Percentiles rank a stretch among this genome's conserved stretches.
These are phyloP conservation scores for Aphelenchoides besseyi DNA, from an alignment of 1,140 invertebrate species.

Conservation along the genomic window DNA sequence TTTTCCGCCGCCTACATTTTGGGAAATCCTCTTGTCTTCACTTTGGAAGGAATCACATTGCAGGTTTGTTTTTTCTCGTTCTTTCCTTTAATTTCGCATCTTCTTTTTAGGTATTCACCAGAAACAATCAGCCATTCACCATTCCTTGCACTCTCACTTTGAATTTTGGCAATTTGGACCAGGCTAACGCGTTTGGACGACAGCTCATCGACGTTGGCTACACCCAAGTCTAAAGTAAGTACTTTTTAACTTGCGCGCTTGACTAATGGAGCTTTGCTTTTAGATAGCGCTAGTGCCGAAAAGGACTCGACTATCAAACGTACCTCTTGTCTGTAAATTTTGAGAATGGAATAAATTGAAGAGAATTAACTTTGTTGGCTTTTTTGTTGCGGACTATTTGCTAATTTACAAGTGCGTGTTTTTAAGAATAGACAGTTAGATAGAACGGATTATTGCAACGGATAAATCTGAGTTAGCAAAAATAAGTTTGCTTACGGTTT, in stretches of 20 bases:
- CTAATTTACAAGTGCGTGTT: conserved; percentile 1
- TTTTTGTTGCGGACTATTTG: conserved; percentile 1
- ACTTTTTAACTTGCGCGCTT: not conserved
- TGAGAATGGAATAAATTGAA: conserved; percentile 1
- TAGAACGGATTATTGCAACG: not conserved
- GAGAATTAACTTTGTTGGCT: not conserved
- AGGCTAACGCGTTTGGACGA: not conserved
- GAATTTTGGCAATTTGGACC: not conserved
- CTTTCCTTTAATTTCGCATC: conserved; percentile 1
- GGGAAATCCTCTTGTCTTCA: not conserved
- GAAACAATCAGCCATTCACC: not conserved
- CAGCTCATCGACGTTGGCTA: not conserved
- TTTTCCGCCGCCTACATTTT: not conserved
- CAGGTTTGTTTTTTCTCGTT: conserved; percentile 1
- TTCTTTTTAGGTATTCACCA: not conserved
- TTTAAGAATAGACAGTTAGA: conserved; percentile 1
- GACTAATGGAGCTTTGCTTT: not conserved
- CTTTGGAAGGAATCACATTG: not conserved
- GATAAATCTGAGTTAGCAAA: conserved; percentile 1
- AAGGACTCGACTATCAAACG: not conserved
- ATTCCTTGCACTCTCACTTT: not conserved
- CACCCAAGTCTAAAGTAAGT: not conserved
- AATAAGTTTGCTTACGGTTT: conserved; percentile 1
- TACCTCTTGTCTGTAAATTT: not conserved
- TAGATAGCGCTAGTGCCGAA: not conserved